Base-by-base conservation (phyloP, 2,888 invertebrate species). In the Horisme vitalbata region DNA sequence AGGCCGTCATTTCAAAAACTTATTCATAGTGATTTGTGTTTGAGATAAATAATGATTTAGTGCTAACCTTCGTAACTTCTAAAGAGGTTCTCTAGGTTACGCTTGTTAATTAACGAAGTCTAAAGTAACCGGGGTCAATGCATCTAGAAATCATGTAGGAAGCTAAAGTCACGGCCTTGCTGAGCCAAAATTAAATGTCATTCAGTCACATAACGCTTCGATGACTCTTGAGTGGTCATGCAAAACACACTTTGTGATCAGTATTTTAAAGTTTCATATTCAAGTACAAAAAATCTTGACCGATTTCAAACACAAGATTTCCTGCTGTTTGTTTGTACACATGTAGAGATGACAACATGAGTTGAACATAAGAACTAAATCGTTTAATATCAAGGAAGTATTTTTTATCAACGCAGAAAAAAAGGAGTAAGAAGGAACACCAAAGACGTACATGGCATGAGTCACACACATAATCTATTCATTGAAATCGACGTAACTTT, bases 371-470 rank as follows among this genome's bases (percentile, higher is more conserved):
- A 9, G 1, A 41, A 27, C 14, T 4, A 32, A 37, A 15, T 34
- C 9, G 37, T 27, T 26, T 47, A 41, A 52, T 58, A 18, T 18
- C 4, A 15, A 67, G 68, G 71, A 69, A 65, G 59, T 48, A 49
- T 63, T 68, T 65, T 61, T 62, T 63, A 61, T 56, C 10, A 49
- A 48, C 26, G 37, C 41, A 55, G 41, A 60, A 47, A 30, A 53
- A 48, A 35, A 38, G 45, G 32, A 54, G 63, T 71, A 70, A 79
- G 78, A 79, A n/a, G n/a, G 71, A 73, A 79, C 80, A 80, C 58
- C 65, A 45, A 52, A 50, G 50, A 28, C 28, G 15, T 33, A 8
- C 3, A 32, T n/a, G n/a, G 46, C 52, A 55, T 84, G 83, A 84
- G 59, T 82, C 81, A 83, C 41, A 26, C 34, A 39, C 30, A 31